Conservation (phyloP, 2,113 vertebrate genomes). For the Phalacrocorax pelagicus region DNA sequence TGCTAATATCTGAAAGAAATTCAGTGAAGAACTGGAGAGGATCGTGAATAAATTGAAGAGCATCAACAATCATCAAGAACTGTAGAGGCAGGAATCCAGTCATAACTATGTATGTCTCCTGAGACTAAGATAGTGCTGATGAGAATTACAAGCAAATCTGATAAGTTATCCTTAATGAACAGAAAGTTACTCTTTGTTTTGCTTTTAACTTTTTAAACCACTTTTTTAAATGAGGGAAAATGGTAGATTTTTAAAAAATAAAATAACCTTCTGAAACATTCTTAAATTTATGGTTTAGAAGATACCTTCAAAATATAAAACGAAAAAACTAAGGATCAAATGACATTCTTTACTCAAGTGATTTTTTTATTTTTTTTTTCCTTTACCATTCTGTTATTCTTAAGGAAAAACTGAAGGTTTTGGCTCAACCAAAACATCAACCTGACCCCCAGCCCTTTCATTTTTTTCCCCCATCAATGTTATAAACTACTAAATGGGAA, state of each 20-base stretch:
- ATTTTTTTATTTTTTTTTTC: neutral
- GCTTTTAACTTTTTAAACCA: neutral
- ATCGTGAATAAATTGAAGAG: neutral
- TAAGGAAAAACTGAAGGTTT: neutral
- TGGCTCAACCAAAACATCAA: neutral
- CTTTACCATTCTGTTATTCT: too few species aligned
- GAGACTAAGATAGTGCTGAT: neutral
- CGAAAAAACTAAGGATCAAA: neutral
- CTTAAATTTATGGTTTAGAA: neutral
- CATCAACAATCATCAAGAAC: neutral
- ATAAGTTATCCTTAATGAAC: neutral
- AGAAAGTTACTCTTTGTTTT: neutral
- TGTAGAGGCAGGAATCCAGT: neutral
- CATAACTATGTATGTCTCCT: neutral
- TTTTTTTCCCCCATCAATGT: neutral
- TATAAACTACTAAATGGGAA: neutral
- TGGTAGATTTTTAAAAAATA: neutral
- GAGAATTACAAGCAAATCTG: neutral
- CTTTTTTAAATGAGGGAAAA: neutral
- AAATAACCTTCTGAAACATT: neutral
- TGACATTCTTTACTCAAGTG: neutral
- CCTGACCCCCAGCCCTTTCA: fast-evolving
- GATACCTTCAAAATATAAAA: neutral
- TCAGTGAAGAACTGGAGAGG: neutral
- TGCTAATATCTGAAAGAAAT: neutral